Evolutionary conservation across 2,888 invertebrate genomes (phyloP), one percentile per base, ranked within the genome.

Genomic region (Ornithoptera priamus): DNA sequence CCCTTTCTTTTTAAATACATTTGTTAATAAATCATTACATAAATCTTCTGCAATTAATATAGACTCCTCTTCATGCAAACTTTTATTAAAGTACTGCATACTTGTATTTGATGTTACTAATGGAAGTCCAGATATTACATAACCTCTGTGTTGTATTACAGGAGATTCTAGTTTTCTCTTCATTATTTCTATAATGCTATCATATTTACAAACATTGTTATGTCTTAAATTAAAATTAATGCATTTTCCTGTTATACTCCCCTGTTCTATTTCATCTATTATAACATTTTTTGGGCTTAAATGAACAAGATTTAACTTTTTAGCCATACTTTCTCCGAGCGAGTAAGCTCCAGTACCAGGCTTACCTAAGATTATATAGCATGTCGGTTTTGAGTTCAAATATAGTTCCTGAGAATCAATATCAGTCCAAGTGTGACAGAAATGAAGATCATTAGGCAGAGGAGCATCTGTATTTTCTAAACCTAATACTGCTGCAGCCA

Each of bases 81-180:
- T 75, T 65, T 78, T 73, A 50, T 80, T 73, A 42, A 84, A 76
- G 74, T 78, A 81, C 72, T 80, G 73, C 46, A 79, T 70, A 61
- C 74, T 77, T 74, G 75, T 80, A 67, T 67, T 78, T 64, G 92
- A 90, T 3, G 93, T 89, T n/a, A 95, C 88, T 56, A 95, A 80
- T 24, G 96, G 96, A 72, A 95, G 85, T 10, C 95, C 95, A 70
- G 94, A 94, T 73, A 95, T 81, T 3, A 96, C 91, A 87, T 94
- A 95, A 12, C 95, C 96, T 78, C 94, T 87, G 77, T 95, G 94
- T 75, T 85, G 80, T 20, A 94, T 88, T 39, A 90, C 88, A 69
- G 91, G 87, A 24, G 92, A 91, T 62, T 88, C 81, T 1, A 95
- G 73, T 77, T 94, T 93, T 65, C 83, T 84, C 74, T 93, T 87